These are phyloP conservation scores for Nephrotoma appendiculata DNA, from an alignment of 2,888 invertebrate species.

Conservation along the genomic window DNA sequence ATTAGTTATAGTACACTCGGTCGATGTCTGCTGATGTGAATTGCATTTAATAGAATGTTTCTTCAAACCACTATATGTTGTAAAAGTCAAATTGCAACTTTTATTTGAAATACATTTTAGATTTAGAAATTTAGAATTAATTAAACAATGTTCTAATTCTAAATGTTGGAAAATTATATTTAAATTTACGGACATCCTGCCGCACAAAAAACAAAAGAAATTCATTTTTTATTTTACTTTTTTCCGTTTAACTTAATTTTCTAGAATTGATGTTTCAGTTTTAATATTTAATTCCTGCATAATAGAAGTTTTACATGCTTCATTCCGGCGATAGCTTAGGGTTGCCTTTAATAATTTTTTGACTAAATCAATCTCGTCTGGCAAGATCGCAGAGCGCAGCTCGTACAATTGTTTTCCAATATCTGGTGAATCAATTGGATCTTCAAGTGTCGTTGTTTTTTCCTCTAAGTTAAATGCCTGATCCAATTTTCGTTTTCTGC, in stretches of 20 bases:
- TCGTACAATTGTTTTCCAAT: not conserved
- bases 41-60: slow-evolving; percentile 5
- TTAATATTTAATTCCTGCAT: not conserved
- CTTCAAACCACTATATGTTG: slow-evolving; percentile 3
- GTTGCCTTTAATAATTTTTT: not conserved
- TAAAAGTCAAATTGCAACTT: not conserved
- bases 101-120: slow-evolving; percentile 2
- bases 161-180: slow-evolving; percentile 1
- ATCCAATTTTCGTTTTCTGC: not conserved
- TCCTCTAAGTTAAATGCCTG: not conserved
- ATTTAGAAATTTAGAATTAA: slow-evolving; percentile 1
- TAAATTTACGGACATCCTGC: not conserved
- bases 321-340: not conserved
- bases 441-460: not conserved
- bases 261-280: not conserved
- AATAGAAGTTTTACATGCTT: not conserved
- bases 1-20: not conserved
- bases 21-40: not conserved
- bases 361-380: not conserved
- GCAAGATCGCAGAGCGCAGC: not conserved
- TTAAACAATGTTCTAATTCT: slow-evolving; percentile 1
- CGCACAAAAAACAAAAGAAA: slow-evolving; percentile 5
- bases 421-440: not conserved
- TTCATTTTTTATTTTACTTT: not conserved
- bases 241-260: no score